These are phyloP conservation scores for Sandelia bainsii DNA, from an alignment of 2,797 vertebrate genomes.

Conservation along the genomic window DNA sequence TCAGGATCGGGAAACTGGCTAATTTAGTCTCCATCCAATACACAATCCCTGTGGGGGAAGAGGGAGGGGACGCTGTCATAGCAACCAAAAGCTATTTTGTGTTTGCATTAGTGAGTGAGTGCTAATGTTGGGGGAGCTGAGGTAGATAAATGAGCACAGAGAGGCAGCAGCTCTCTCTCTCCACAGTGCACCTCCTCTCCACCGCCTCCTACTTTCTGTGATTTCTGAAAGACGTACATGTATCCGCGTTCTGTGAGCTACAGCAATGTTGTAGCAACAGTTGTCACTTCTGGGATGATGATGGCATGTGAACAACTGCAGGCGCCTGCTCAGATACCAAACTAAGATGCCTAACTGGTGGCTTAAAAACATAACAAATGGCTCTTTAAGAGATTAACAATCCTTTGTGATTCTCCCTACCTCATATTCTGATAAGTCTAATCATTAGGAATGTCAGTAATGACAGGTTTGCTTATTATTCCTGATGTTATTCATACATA, in stretches of 20 bases:
- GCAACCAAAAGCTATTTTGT: conserved; percentile 85
- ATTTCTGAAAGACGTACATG: conserved; percentile 41
- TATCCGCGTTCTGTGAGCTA: conserved; percentile 41
- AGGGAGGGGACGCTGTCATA: conserved; percentile 77
- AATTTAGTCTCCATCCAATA: conserved; percentile 77
- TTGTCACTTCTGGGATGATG: conserved; percentile 61
- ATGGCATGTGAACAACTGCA: conserved; percentile 53
- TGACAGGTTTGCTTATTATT: conserved; percentile 44
- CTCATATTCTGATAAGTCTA: neutral
- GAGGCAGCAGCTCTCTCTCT: conserved; percentile 44
- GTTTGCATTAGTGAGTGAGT: conserved; percentile 79
- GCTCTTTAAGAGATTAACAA: neutral
- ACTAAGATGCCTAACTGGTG: conserved; percentile 11
- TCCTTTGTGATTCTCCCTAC: neutral
- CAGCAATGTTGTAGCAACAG: conserved; percentile 55
- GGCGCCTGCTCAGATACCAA: conserved; percentile 9
- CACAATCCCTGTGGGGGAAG: conserved; percentile 73
- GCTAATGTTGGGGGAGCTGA: conserved; percentile 66
- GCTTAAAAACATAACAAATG: conserved; percentile 13
- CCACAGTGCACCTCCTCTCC: conserved; percentile 36
- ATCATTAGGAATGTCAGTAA: conserved; percentile 27
- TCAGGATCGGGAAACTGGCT: conserved; percentile 58
- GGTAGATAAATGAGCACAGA: conserved; percentile 71
- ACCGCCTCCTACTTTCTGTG: conserved; percentile 1
- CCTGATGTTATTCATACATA: conserved; percentile 58